Conservation (phyloP, 2,888 invertebrate species). For the Latheticus oryzae region DNA sequence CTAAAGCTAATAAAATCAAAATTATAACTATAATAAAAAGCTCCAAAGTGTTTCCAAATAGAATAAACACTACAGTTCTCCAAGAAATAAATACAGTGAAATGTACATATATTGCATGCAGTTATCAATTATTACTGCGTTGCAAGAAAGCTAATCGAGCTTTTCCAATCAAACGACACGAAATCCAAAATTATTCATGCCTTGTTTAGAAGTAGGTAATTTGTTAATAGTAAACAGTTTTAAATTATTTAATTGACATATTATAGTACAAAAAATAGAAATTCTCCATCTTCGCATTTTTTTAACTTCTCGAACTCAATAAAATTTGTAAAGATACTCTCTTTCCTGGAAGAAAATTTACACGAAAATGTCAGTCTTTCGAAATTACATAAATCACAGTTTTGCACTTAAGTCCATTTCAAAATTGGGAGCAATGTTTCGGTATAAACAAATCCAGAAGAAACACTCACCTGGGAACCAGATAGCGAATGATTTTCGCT, state of each 20-base stretch:
- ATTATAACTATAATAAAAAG: constrained; percentile 28
- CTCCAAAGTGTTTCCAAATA: constrained; percentile 26
- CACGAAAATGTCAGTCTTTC: constrained; percentile 34
- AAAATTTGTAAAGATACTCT: constrained; percentile 58
- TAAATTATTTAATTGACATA: constrained; percentile 1
- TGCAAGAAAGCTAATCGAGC: constrained; percentile 21
- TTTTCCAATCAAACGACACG: constrained; percentile 25
- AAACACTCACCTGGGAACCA: constrained; percentile 68
- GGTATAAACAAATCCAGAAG: constrained; percentile 39
- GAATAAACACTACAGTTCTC: constrained; percentile 4
- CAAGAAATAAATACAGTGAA: too few relatives aligned
- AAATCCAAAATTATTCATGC: constrained; percentile 29
- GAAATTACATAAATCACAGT: constrained; percentile 17
- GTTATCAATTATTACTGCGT: constrained; percentile 23
- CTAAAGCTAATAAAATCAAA: constrained; percentile 26
- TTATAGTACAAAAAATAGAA: neutral
- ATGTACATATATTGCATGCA: too few relatives aligned
- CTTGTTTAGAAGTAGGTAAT: too few relatives aligned
- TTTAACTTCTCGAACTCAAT: constrained; percentile 47
- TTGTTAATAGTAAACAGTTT: constrained; percentile 23
- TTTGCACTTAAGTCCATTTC: constrained; percentile 40
- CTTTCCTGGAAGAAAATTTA: constrained; percentile 54
- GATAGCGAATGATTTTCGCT: constrained; percentile 69
- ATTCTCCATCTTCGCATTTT: constrained; percentile 6
- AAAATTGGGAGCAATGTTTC: constrained; percentile 45